Evolutionary conservation across 2,888 invertebrate genomes (phyloP).

Genomic region (Drosophila eohydei): DNA sequence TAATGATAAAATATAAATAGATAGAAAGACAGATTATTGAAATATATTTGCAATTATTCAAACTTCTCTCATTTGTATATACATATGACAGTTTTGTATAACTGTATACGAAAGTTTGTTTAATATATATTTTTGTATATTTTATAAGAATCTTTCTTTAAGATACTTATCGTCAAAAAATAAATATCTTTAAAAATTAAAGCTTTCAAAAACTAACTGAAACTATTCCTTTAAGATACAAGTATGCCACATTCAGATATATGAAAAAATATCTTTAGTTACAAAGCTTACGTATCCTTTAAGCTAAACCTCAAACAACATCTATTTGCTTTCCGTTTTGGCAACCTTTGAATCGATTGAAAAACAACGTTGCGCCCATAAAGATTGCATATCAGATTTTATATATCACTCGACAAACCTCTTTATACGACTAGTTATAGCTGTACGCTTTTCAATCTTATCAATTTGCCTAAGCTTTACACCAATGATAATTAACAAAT

Average conservation of each 20-base stretch:
- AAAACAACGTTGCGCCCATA: neutral
- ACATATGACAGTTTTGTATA: no score
- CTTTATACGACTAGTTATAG: neutral
- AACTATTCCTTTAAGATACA: neutral
- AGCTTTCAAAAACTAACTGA: neutral
- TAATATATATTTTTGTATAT: no score
- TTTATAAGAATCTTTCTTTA: no score
- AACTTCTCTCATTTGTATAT: no score
- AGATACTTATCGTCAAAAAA: no score
- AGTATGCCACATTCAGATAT: no score
- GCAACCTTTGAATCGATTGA: constrained; percentile 1
- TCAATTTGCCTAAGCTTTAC: constrained; percentile 19
- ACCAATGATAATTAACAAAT: constrained; percentile 30
- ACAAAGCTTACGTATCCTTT: neutral
- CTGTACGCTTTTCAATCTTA: constrained; percentile 11
- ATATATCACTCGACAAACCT: neutral
- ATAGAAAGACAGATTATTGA: no score
- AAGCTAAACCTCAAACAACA: neutral
- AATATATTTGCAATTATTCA: no score
- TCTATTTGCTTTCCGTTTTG: neutral
- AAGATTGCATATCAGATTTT: neutral
- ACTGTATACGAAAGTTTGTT: no score
- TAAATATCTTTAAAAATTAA: no score
- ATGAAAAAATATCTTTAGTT: neutral
- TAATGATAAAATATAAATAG: no score